phyloP scores from a whole-genome alignment of 2,888 invertebrate genomes.

The Glaucopsyche alexis region DNA sequence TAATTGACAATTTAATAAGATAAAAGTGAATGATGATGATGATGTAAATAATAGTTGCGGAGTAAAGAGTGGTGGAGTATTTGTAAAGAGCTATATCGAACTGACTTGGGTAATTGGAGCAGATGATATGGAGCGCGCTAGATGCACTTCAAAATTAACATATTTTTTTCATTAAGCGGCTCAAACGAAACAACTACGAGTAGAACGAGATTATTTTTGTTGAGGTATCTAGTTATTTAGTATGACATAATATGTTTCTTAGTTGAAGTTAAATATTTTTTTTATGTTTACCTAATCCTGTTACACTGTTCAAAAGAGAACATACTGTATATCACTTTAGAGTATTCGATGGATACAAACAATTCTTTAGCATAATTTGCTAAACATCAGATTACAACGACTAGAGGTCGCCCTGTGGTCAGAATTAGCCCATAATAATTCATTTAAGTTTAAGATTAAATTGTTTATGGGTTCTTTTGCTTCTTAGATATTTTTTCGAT shows the following conservation, averaged over 20 bases:
- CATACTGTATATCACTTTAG: neutral
- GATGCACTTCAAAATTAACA: conserved; percentile 15
- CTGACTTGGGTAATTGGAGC: conserved; percentile 8
- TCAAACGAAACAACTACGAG: conserved; percentile 13
- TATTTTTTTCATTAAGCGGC: conserved; percentile 14
- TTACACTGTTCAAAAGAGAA: too few relatives aligned
- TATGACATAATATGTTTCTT: neutral
- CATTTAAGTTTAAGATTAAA: too few relatives aligned
- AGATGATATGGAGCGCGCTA: conserved; percentile 7
- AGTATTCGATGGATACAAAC: neutral
- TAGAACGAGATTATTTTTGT: conserved; percentile 4
- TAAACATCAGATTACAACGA: neutral
- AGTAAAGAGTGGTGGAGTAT: neutral
- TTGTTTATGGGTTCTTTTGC: too few relatives aligned
- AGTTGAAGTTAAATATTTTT: neutral
- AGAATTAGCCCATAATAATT: too few relatives aligned
- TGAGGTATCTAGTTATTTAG: too few relatives aligned
- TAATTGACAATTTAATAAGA: neutral
- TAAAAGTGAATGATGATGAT: neutral
- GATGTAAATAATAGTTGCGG: neutral
- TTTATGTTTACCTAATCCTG: too few relatives aligned
- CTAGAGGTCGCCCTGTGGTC: too few relatives aligned
- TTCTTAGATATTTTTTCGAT: too few relatives aligned
- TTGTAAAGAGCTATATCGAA: neutral
- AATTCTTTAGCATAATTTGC: neutral